Evolutionary conservation across 2,888 invertebrate genomes (phyloP), one percentile per base, ranked within the genome.

Genomic region (Amiota mariae): DNA sequence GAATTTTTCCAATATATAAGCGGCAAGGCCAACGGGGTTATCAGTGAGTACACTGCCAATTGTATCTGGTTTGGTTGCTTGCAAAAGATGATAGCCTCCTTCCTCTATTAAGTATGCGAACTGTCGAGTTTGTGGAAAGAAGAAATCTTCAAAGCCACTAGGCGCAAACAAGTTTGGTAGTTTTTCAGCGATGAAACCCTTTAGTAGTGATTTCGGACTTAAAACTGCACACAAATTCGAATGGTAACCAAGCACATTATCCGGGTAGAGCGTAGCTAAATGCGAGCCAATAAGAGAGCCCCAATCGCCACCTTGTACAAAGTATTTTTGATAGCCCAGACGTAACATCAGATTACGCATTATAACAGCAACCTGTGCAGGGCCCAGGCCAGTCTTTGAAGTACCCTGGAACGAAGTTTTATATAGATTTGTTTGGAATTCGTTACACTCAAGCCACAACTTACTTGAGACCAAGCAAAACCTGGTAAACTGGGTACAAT

Each of bases 1-100:
- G 90, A 96, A 97, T 88, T 97, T 98, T 84, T 98, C 97, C 12
- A 98, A 89, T 71, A 98, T 95, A 84, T 97, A 98, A 0, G 95
- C 95, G 0, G 97, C 97, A 74, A 98, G 89, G 0, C 97, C 97
- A 0, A 94, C 92, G 0, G 98, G 98, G 80, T 89, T 89, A 59
- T 85, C 80, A n/a, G 84, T 84, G 9, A 90, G 76, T 0, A 81
- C 87, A 1, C 78, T 79, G 18, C 96, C 97, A 78, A 96, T 90
- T 0, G 97, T 96, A 84, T 97, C 97, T 13, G 97, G 97, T 88
- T 96, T 97, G 0, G 97, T 96, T 0, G 95, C 92, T 87, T 97
- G 97, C 8, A 97, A 79, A 86, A 97, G 96, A 81, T 95, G 87
- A 80, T 94, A 93, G 1, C 93, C 93, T n/a, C 80, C 82, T 86